phyloP scores from a whole-genome alignment of 2,113 vertebrate species.

The Chloebia gouldiae region DNA sequence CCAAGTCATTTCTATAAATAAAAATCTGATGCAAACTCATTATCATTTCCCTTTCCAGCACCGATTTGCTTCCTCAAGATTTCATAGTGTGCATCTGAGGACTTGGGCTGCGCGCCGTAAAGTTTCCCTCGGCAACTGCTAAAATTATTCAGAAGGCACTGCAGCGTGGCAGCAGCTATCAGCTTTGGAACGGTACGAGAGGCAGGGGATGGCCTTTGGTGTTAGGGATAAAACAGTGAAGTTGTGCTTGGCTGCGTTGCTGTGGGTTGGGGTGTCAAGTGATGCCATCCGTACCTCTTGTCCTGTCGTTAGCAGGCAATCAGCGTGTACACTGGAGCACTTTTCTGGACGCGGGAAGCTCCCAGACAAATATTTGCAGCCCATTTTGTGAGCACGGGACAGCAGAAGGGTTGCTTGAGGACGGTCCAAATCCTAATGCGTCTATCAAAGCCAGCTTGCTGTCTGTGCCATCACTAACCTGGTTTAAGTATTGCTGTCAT shows the following conservation, averaged over 20 bases:
- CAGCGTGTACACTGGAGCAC: neutral
- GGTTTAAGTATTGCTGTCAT: neutral
- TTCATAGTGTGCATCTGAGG: neutral
- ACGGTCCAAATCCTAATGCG: neutral
- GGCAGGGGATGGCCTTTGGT: neutral
- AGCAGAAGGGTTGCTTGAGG: neutral
- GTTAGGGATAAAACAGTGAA: neutral
- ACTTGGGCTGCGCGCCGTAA: neutral
- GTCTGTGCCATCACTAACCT: neutral
- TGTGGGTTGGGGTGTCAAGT: neutral
- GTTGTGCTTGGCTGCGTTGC: neutral
- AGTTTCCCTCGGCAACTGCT: constrained; percentile 8
- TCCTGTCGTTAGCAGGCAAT: neutral
- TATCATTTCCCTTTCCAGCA: neutral
- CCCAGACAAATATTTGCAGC: neutral
- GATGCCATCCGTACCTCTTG: neutral
- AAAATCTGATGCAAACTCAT: neutral
- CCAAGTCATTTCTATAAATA: neutral
- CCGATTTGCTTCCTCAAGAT: neutral
- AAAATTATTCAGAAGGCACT: neutral
- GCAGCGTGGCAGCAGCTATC: neutral
- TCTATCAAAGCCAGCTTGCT: neutral
- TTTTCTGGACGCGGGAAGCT: neutral
- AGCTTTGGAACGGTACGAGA: neutral
- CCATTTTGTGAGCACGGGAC: neutral